phyloP scores from a whole-genome alignment of 2,113 vertebrate genomes.

The Danionella cerebrum region DNA sequence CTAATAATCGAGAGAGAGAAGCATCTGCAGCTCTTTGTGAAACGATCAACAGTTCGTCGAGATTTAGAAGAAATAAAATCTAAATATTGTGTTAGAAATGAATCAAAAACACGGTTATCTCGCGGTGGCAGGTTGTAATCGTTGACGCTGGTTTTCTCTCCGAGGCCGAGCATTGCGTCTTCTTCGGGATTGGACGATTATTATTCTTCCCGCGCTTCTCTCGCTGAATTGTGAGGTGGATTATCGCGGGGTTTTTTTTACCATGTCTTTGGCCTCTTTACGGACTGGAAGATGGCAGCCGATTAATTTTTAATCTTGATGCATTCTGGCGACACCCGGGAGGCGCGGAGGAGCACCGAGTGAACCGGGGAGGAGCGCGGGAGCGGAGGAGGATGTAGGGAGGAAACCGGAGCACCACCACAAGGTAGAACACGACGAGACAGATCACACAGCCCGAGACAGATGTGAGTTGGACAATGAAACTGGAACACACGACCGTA shows the following conservation, averaged over 20 bases:
- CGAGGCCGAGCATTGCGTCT: neutral
- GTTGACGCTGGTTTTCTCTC: neutral
- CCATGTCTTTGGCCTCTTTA: conserved; percentile 3
- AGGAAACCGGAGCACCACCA: conserved; percentile 23
- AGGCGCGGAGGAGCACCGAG: conserved; percentile 12
- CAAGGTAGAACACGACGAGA: conserved; percentile 19
- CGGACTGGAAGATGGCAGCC: conserved; percentile 43
- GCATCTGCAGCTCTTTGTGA: neutral
- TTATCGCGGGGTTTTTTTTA: neutral
- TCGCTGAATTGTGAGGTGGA: neutral
- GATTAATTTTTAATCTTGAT: conserved; percentile 48
- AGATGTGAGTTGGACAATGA: too few species aligned
- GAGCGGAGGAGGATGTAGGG: conserved; percentile 22
- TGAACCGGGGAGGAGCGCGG: conserved; percentile 13
- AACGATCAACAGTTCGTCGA: conserved; percentile 16
- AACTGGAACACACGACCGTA: too few species aligned
- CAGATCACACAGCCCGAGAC: too few species aligned
- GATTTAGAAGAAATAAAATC: neutral
- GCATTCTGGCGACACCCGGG: conserved; percentile 37
- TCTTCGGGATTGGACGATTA: neutral
- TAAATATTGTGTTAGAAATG: neutral
- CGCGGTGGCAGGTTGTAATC: neutral
- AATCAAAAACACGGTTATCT: neutral
- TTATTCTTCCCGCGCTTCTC: neutral
- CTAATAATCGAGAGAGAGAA: neutral